Evolutionary conservation across 2,888 invertebrate genomes (phyloP).

Genomic region (Lasioglossum leucozonium): DNA sequence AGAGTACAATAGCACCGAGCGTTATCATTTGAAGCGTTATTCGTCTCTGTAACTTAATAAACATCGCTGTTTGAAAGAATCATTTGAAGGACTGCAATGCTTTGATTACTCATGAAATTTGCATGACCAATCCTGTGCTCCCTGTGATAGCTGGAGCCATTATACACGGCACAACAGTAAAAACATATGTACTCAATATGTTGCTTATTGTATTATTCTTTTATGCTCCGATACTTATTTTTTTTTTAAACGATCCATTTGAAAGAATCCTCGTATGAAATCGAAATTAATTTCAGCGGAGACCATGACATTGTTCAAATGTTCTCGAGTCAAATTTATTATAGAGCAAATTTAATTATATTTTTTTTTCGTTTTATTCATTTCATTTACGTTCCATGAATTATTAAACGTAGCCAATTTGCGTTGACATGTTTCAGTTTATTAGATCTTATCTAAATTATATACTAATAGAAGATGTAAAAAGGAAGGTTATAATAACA

Average conservation of each 20-base stretch:
- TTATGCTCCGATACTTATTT: background rate
- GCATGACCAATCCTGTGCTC: background rate
- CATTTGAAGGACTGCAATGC: background rate
- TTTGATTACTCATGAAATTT: background rate
- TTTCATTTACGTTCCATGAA: background rate
- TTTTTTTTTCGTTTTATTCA: background rate
- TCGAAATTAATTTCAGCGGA: background rate
- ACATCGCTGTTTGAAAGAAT: background rate
- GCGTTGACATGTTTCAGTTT: background rate
- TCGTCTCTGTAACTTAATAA: background rate
- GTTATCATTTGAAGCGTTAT: background rate
- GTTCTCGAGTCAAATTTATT: background rate
- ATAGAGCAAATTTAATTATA: background rate
- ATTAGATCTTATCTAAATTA: background rate
- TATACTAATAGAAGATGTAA: background rate
- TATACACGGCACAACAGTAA: background rate
- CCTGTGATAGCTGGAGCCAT: background rate
- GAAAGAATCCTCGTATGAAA: background rate
- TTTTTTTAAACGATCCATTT: background rate
- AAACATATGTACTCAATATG: background rate
- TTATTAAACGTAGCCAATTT: background rate
- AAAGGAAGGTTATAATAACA: background rate
- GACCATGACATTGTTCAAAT: background rate
- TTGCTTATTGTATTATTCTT: background rate
- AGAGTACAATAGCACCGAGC: background rate